A percentile compares a stretch with the other conserved stretches of the same genome.
These are phyloP conservation scores for Agrotis exclamationis DNA, from an alignment of 2,888 invertebrate genomes.

Conservation along the genomic window DNA sequence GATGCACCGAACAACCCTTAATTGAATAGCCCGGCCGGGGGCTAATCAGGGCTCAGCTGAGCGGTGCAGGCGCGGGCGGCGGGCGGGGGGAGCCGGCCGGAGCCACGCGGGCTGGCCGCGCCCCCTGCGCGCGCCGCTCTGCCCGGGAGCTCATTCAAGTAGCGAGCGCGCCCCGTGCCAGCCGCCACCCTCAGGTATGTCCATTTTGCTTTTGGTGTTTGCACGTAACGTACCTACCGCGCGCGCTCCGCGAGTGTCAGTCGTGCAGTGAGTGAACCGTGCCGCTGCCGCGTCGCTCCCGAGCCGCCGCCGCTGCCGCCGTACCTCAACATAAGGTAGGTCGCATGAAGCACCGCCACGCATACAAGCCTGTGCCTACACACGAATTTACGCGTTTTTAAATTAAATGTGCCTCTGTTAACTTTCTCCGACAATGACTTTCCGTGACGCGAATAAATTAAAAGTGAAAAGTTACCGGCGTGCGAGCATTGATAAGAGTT, in stretches of 20 bases:
- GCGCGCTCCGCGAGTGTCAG: constrained; percentile 88
- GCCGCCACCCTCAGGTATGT: constrained; percentile 91
- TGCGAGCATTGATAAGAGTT: constrained; percentile 18
- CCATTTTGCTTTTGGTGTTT: constrained; percentile 90
- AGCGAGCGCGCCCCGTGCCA: constrained; percentile 89
- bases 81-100: constrained; percentile 78
- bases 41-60: constrained; percentile 91
- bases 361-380: constrained; percentile 67
- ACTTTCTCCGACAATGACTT: constrained; percentile 62
- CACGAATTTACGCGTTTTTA: constrained; percentile 61
- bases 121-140: constrained; percentile 92
- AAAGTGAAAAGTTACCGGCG: constrained; percentile 53
- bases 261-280: constrained; percentile 85
- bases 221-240: constrained; percentile 84
- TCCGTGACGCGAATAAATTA: constrained; percentile 65
- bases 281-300: constrained; percentile 65
- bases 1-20: constrained; percentile 89
- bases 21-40: constrained; percentile 89
- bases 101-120: constrained; percentile 92
- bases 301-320: constrained; percentile 53
- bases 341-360: constrained; percentile 82
- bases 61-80: constrained; percentile 79
- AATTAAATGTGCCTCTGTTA: constrained; percentile 68
- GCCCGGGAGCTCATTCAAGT: constrained; percentile 90
- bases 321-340: constrained; percentile 76